These are phyloP conservation scores for Carabus problematicus DNA, from an alignment of 2,888 invertebrate species.

Conservation along the genomic window DNA sequence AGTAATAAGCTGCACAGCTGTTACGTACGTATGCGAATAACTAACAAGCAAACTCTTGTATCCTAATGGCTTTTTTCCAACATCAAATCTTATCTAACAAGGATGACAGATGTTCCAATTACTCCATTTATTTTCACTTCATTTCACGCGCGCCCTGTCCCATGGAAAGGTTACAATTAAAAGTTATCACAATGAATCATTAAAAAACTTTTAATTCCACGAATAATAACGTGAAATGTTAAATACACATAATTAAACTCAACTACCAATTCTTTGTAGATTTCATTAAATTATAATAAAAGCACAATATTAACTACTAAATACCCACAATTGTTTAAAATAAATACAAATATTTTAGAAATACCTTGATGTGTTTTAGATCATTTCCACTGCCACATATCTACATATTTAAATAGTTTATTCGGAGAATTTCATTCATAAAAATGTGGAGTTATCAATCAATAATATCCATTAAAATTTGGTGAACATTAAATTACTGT, in stretches of 20 bases:
- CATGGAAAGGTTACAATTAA: slow-evolving; percentile 26
- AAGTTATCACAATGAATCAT: slow-evolving; percentile 29
- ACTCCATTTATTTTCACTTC: slow-evolving; percentile 36
- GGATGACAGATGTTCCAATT: slow-evolving; percentile 34
- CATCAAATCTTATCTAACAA: slow-evolving; percentile 27
- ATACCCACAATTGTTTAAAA: background rate
- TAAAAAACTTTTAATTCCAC: slow-evolving; percentile 21
- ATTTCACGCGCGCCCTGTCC: slow-evolving; percentile 19
- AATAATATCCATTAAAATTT: too few species aligned
- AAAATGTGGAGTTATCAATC: too few species aligned
- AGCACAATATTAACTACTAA: background rate
- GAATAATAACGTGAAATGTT: slow-evolving; percentile 12
- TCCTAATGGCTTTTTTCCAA: slow-evolving; percentile 12
- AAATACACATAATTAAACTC: slow-evolving; percentile 24
- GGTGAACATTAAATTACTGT: too few species aligned
- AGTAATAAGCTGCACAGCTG: slow-evolving; percentile 24
- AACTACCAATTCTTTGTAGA: background rate
- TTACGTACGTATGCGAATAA: slow-evolving; percentile 3
- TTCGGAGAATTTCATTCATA: too few species aligned
- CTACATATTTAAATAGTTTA: too few species aligned
- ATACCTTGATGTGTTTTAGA: too few species aligned
- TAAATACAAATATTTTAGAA: too few species aligned
- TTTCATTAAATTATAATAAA: background rate
- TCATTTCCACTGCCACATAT: too few species aligned
- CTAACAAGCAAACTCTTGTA: slow-evolving; percentile 25